Evolutionary conservation across 2,113 vertebrate genomes (phyloP).

Genomic region (Engraulis encrasicolus): DNA sequence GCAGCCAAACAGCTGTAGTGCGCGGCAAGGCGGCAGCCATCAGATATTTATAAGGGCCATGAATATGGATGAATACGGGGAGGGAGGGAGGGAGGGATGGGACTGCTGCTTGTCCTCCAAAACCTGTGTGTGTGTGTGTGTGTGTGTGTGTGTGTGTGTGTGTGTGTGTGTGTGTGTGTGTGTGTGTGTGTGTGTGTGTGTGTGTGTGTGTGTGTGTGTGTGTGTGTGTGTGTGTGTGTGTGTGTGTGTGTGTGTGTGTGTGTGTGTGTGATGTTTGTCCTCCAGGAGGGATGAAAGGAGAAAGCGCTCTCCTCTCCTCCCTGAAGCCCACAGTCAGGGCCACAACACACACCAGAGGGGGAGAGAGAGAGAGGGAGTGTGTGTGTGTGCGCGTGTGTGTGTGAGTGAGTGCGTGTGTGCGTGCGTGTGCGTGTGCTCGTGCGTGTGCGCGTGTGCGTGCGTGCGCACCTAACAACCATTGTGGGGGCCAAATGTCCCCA

Average conservation of each 20-base stretch:
- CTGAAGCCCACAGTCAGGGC: slow-evolving; percentile 71
- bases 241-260: too few relatives aligned
- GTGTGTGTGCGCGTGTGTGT: not conserved
- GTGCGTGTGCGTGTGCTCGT: not conserved
- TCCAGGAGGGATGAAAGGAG: slow-evolving; percentile 84
- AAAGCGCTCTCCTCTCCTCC: slow-evolving; percentile 73
- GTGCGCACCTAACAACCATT: too few relatives aligned
- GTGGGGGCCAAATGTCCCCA: too few relatives aligned
- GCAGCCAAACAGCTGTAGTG: slow-evolving; percentile 77
- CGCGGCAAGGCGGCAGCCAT: slow-evolving; percentile 67
- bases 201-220: too few relatives aligned
- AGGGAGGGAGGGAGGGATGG: too few relatives aligned
- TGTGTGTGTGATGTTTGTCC: slow-evolving; percentile 86
- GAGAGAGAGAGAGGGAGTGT: slow-evolving; percentile 44
- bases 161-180: too few relatives aligned
- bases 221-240: too few relatives aligned
- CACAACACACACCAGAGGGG: slow-evolving; percentile 58
- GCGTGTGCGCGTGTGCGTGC: too few relatives aligned
- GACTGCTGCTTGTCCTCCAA: too few relatives aligned
- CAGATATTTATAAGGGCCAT: slow-evolving; percentile 85
- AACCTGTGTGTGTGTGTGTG: too few relatives aligned
- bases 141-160: too few relatives aligned
- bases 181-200: too few relatives aligned
- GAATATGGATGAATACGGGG: slow-evolving; percentile 78
- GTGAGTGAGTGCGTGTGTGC: not conserved